A percentile compares a stretch with the other conserved stretches of the same genome.
These are phyloP conservation scores for Lordiphosa clarofinis DNA, from an alignment of 1,140 invertebrate species.

Conservation along the genomic window DNA sequence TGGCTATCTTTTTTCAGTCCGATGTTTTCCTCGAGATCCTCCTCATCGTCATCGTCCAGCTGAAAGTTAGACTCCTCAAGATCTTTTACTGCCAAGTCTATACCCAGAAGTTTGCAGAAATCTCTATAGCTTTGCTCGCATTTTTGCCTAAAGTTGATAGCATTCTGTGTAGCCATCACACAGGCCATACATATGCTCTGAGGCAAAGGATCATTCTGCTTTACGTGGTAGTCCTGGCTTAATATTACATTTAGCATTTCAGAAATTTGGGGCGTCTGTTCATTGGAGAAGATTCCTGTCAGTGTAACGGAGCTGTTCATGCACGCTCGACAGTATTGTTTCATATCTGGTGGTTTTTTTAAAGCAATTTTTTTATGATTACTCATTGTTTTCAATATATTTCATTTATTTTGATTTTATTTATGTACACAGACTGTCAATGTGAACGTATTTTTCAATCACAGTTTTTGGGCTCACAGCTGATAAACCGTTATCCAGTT, in stretches of 20 bases:
- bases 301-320: slow-evolving; percentile 13
- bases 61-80: background rate
- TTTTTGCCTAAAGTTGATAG: slow-evolving; percentile 26
- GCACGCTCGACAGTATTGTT: slow-evolving; percentile 23
- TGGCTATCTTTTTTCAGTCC: too few species aligned
- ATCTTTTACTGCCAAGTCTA: background rate
- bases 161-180: slow-evolving; percentile 28
- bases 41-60: background rate
- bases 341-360: background rate
- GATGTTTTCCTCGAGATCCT: too few species aligned
- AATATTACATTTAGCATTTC: slow-evolving; percentile 31
- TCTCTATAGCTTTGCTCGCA: slow-evolving; percentile 30
- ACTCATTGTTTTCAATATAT: too few species aligned
- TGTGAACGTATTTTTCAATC: too few species aligned
- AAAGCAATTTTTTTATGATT: background rate
- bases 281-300: slow-evolving; percentile 25
- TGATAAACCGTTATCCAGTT: too few species aligned
- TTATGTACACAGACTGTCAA: too few species aligned
- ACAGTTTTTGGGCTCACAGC: too few species aligned
- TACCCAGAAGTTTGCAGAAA: slow-evolving; percentile 18
- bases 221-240: slow-evolving; percentile 14
- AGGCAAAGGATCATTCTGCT: slow-evolving; percentile 20
- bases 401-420: too few species aligned
- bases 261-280: slow-evolving; percentile 1
- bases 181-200: slow-evolving; percentile 34